These are phyloP conservation scores for Sphaerodactylus townsendi DNA, from an alignment of 2,113 vertebrate genomes.

Conservation along the genomic window DNA sequence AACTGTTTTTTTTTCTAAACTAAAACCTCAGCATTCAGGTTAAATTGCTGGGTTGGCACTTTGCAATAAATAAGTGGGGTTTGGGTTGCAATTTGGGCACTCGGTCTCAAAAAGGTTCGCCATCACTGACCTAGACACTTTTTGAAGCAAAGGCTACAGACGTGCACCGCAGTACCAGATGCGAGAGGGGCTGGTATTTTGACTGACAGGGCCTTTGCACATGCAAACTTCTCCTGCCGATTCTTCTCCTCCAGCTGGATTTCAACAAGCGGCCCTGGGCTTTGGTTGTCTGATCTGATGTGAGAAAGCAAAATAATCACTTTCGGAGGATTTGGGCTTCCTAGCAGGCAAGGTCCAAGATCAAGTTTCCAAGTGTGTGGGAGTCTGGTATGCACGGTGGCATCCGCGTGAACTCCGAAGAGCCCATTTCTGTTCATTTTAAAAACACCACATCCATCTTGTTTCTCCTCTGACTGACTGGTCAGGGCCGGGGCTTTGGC, in stretches of 20 bases:
- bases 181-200: too few relatives aligned
- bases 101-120: too few relatives aligned
- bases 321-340: slow-evolving; percentile 69
- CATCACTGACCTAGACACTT: too few relatives aligned
- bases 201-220: background rate
- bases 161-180: too few relatives aligned
- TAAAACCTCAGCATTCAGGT: too few relatives aligned
- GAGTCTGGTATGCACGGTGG: slow-evolving; percentile 41
- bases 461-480: background rate
- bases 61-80: too few relatives aligned
- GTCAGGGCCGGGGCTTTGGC: background rate
- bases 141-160: too few relatives aligned
- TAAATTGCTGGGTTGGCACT: too few relatives aligned
- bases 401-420: slow-evolving; percentile 60
- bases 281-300: slow-evolving; percentile 62
- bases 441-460: slow-evolving; percentile 66
- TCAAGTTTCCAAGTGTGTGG: slow-evolving; percentile 67
- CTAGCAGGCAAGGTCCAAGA: slow-evolving; percentile 67
- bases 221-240: background rate
- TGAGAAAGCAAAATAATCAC: slow-evolving; percentile 76
- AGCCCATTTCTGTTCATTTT: slow-evolving; percentile 61
- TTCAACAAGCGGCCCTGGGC: slow-evolving; percentile 57
- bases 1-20: too few relatives aligned
- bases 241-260: slow-evolving; percentile 59
- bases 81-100: too few relatives aligned